Percentiles rank a stretch among this genome's conserved stretches.
These are phyloP conservation scores for Apus apus DNA, from an alignment of 2,113 vertebrate genomes.

Conservation along the genomic window DNA sequence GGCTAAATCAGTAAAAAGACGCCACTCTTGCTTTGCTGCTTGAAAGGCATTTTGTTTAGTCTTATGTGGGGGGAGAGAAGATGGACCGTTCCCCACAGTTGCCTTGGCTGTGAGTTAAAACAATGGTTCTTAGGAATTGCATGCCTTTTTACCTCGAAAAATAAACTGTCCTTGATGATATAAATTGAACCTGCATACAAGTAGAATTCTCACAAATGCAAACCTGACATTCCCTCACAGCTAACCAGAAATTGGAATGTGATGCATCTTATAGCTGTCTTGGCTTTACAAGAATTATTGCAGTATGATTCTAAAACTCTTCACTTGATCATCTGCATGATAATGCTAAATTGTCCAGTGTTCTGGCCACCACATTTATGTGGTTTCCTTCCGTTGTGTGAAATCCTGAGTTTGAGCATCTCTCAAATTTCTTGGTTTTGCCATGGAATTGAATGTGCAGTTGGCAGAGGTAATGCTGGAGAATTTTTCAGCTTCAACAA, in stretches of 20 bases:
- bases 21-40: too few species aligned
- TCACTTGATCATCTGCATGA: not conserved
- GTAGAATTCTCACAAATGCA: not conserved
- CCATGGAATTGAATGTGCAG: not conserved
- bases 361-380: not conserved
- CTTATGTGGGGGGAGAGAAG: too few species aligned
- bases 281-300: not conserved
- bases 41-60: too few species aligned
- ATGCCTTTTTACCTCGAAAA: not conserved
- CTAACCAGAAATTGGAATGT: not conserved
- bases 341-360: not conserved
- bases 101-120: not conserved
- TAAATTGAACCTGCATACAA: not conserved
- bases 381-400: not conserved
- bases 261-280: not conserved
- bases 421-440: not conserved
- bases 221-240: not conserved
- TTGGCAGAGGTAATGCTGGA: not conserved
- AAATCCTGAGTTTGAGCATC: not conserved
- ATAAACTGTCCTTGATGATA: not conserved
- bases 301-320: not conserved
- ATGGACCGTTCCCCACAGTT: too few species aligned
- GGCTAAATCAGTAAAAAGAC: too few species aligned
- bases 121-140: not conserved
- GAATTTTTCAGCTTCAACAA: not conserved